Conservation (phyloP, 37 sponge, comb jelly and placozoan species). For the Haliclona indistincta region DNA sequence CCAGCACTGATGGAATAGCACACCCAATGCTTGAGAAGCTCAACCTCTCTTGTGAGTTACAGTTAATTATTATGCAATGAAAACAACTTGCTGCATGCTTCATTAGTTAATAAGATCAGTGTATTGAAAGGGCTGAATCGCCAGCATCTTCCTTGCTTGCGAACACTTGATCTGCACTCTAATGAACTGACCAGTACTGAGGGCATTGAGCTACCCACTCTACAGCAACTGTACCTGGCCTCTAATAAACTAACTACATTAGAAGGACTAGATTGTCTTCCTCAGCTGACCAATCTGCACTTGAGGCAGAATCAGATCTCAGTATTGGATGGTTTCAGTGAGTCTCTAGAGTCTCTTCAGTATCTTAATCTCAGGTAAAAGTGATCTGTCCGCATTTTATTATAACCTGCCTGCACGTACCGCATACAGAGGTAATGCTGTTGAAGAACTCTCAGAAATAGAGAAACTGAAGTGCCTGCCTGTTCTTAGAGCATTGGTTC, state of each 20-base stretch:
- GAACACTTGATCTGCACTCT: slow-evolving; percentile 74
- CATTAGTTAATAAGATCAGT: slow-evolving; percentile 78
- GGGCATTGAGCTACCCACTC: slow-evolving; percentile 62
- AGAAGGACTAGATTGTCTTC: slow-evolving; percentile 68
- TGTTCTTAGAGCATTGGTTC: slow-evolving; percentile 67
- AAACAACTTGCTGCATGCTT: no score
- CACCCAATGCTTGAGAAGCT: slow-evolving; percentile 84
- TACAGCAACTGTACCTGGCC: slow-evolving; percentile 85
- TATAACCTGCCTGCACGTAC: neutral
- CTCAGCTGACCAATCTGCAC: slow-evolving; percentile 80
- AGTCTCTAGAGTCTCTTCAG: slow-evolving; percentile 73
- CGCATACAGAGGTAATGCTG: slow-evolving; percentile 45
- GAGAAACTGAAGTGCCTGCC: slow-evolving; percentile 78
- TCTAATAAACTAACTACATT: slow-evolving; percentile 73
- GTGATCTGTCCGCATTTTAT: neutral
- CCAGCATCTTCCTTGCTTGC: slow-evolving; percentile 57
- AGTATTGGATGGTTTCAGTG: slow-evolving; percentile 78
- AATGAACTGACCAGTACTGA: slow-evolving; percentile 69
- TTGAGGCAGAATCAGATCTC: slow-evolving; percentile 80
- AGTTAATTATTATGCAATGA: neutral
- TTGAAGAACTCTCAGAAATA: slow-evolving; percentile 65
- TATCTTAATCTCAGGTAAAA: slow-evolving; percentile 88
- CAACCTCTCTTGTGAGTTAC: slow-evolving; percentile 75
- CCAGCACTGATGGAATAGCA: slow-evolving; percentile 69
- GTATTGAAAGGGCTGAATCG: slow-evolving; percentile 60